Base-by-base conservation (phyloP, 1,140 invertebrate species). In the Mycetomoellerius zeteki region DNA sequence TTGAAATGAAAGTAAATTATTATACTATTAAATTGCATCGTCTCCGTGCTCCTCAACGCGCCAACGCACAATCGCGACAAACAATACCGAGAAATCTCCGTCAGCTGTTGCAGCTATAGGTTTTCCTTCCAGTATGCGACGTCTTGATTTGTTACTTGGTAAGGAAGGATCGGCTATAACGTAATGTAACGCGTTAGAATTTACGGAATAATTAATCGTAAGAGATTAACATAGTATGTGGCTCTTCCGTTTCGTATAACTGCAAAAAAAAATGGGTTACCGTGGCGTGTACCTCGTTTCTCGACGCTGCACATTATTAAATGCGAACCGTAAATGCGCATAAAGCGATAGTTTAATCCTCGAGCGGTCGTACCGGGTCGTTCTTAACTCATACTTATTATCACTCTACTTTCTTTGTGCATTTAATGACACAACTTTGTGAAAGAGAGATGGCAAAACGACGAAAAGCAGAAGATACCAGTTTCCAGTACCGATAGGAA, bases 131-230 rank as follows among this genome's bases (percentile, higher is more conserved):
- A 21, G 37, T 8, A 60, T 60, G 54, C 21, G 54, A 73, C 43
- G 47, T 75, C 24, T 85, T 64, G 21, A 88, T 71, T 88, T 56
- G 37, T 88, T 24, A 33, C 56, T 89, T 73, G 37, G 54, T 37
- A 88, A 50, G 52, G 60, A 65, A 67, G 75, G 54, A 85, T 52
- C 69, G 80, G 60, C 84, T 81, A 52, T 86, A 86, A 85, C 60
- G 54, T 86, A 88, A 86, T 71, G 14, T 88, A 88, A 85, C 54
- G 67, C 37, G 56, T 56, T 73, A 85, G 27, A 78, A 37, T 72
- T 80, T 33, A 56, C 80, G 72, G 72, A 24, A 86, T 86, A 78
- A 67, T 54, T 72, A 80, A 86, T 47, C 16, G 33, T 80, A 78
- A 71, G 82, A 24, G 54, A 47, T 84, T 84, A 84, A 84, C 14